A percentile compares a stretch with the other conserved stretches of the same genome.
Conservation (phyloP, 1,140 invertebrate species). For the Homalodisca vitripennis region DNA sequence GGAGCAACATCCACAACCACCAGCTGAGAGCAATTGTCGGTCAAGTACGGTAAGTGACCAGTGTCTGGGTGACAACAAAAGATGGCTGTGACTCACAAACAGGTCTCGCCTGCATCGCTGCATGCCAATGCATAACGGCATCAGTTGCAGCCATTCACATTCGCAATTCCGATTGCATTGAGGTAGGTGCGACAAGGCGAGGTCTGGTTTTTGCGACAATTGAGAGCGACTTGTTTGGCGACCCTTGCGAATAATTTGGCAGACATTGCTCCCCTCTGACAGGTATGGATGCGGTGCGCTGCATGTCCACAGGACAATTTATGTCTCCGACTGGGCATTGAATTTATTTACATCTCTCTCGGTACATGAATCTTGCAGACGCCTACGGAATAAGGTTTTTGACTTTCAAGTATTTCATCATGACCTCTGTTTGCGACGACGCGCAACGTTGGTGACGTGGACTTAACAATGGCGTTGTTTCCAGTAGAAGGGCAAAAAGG, state of each 20-base stretch:
- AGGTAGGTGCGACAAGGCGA: background rate
- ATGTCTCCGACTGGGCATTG: background rate
- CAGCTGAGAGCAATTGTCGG: constrained; percentile 19
- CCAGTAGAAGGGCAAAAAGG: too few relatives aligned
- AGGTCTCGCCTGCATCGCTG: background rate
- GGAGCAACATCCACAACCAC: background rate
- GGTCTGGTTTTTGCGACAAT: constrained; percentile 21
- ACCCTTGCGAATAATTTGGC: constrained; percentile 16
- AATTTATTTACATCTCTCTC: background rate
- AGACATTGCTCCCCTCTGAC: constrained; percentile 6
- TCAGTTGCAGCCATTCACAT: background rate
- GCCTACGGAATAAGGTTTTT: too few relatives aligned
- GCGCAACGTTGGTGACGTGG: too few relatives aligned
- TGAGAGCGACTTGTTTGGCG: background rate
- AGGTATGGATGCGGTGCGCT: constrained; percentile 4
- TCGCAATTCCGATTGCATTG: background rate
- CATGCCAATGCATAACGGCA: constrained; percentile 18
- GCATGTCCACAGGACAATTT: background rate
- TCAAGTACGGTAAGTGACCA: background rate
- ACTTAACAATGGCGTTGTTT: too few relatives aligned
- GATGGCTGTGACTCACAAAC: too few relatives aligned
- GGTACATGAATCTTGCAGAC: constrained; percentile 7
- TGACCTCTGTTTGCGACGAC: too few relatives aligned
- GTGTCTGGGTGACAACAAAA: background rate
- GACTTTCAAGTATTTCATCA: too few relatives aligned